Conservation (phyloP, 2,888 invertebrate genomes). For the Tanaodytes sp. region DNA sequence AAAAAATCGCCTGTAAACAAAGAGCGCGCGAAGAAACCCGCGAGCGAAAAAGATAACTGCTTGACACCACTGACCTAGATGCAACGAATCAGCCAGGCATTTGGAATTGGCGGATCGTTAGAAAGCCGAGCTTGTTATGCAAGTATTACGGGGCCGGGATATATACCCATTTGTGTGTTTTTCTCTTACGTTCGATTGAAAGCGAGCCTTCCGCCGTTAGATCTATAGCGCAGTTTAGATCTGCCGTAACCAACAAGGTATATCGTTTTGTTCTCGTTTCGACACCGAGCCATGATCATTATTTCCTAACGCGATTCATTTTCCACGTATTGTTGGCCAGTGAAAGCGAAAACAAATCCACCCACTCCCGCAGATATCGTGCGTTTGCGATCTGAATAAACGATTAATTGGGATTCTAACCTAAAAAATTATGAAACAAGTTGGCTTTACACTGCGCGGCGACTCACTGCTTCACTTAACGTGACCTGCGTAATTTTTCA, state of each 20-base stretch:
- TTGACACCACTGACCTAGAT: conserved; percentile 52
- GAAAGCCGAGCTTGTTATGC: conserved; percentile 54
- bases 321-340: no score
- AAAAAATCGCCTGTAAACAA: conserved; percentile 29
- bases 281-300: conserved; percentile 20
- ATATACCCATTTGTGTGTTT: conserved; percentile 27
- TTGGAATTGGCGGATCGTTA: conserved; percentile 54
- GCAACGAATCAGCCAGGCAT: conserved; percentile 28
- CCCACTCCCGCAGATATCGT: no score
- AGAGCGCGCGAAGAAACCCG: conserved; percentile 22
- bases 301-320: no score
- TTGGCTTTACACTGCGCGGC: no score
- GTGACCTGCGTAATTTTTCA: no score
- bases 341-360: no score
- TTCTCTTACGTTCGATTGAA: conserved; percentile 14
- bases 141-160: conserved; percentile 47
- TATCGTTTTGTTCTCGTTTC: conserved; percentile 42
- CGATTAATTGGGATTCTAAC: no score
- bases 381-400: no score
- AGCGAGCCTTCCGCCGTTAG: conserved; percentile 28
- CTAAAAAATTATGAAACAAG: no score
- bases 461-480: no score
- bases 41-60: conserved; percentile 39
- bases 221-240: conserved; percentile 24
- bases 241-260: conserved; percentile 44